phyloP scores from a whole-genome alignment of 1,140 invertebrate species.

The Pissodes strobi region DNA sequence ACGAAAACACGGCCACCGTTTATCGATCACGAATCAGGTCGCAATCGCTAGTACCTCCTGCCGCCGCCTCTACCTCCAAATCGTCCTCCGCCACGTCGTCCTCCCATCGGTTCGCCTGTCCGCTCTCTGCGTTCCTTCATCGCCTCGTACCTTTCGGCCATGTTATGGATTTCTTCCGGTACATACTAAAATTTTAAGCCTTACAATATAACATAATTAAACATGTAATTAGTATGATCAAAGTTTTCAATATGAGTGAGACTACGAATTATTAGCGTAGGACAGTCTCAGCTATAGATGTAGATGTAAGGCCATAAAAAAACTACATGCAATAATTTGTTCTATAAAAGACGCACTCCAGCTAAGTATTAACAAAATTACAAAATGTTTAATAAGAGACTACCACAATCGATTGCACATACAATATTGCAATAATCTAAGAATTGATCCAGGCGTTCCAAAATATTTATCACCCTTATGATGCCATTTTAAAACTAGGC shows the following conservation, averaged over 20 bases:
- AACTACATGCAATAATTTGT: neutral
- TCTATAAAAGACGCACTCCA: neutral
- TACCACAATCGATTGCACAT: no score
- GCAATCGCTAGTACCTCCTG: no score
- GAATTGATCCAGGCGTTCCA: no score
- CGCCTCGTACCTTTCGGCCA: conserved; percentile 69
- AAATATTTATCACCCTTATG: no score
- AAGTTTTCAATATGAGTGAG: neutral
- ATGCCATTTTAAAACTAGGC: no score
- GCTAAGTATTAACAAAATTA: no score
- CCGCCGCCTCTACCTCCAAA: conserved; percentile 13
- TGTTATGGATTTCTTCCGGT: conserved; percentile 71
- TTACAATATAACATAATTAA: neutral
- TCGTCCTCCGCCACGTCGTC: conserved; percentile 39
- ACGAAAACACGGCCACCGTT: no score
- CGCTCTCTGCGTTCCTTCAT: conserved; percentile 64
- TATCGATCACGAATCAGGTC: no score
- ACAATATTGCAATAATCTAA: no score
- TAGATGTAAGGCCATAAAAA: neutral
- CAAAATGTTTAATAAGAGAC: no score
- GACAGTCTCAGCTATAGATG: neutral
- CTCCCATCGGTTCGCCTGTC: conserved; percentile 45
- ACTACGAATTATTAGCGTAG: neutral
- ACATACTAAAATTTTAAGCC: conserved; percentile 59
- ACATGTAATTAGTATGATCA: neutral